Evolutionary conservation across 2,113 vertebrate genomes (phyloP), one percentile per base, ranked within the genome.

Genomic region (Passer montanus): DNA sequence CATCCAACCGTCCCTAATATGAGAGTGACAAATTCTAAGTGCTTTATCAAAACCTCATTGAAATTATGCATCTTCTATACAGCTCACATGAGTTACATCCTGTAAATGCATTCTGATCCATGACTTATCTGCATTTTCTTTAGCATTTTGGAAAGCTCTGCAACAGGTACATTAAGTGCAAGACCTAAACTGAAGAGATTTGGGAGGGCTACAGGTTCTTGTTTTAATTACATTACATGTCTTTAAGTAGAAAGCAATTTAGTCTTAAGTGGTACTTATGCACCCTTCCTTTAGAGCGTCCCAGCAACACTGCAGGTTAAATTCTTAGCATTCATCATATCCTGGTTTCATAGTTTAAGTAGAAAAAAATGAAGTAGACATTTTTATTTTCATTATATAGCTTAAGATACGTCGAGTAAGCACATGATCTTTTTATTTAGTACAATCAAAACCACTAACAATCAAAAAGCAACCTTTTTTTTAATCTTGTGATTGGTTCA

Each of bases 171-270:
- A 50, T 82, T 50, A 95, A 96, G 86, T 80, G 96, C 76, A 97
- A 96, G 96, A 91, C 90, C 95, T 96, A 88, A 91, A 94, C 75
- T 74, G 96, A 98, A 87, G 96, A 77, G 55, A 96, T 88, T 74
- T 77, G 73, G 56, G 91, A 97, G 92, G 94, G 87, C 96, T 91
- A 76, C 60, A 97, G 88, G 91, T 94, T 91, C 97, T 97, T 85
- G 33, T 94, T 95, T 97, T 98, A 98, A 98, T 98, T 98, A 95
- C 95, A 96, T 97, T 97, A 97, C 90, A 76, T 14, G 76, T 94
- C 95, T 97, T 53, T 96, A 98, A 98, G 97, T 88, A 96, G 97
- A 93, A 94, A 97, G 96, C 97, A 96, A 98, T 98, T 98, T 95
- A 95, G 94, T 94, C 89, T 98, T 94, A 97, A 98, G 98, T 98